phyloP scores from a whole-genome alignment of 2,113 vertebrate species.

The Protomyctophum bolini region DNA sequence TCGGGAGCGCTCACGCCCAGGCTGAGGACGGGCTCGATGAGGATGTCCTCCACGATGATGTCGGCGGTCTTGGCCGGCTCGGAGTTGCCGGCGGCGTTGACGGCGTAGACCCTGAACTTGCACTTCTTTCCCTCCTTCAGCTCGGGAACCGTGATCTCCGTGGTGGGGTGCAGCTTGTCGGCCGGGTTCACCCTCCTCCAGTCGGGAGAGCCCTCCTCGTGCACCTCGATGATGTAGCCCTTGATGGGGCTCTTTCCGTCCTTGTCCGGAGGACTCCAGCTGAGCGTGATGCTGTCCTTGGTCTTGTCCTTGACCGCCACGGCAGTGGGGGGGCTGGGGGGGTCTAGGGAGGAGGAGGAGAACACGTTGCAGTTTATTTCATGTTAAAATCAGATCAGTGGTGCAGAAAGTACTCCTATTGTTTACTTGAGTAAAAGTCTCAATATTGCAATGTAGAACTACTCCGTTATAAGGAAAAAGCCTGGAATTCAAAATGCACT shows the following conservation, averaged over 20 bases:
- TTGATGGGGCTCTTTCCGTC: slow-evolving; percentile 94
- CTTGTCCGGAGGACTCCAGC: slow-evolving; percentile 91
- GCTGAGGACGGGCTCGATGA: slow-evolving; percentile 86
- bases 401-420: too few relatives aligned
- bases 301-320: slow-evolving; percentile 93
- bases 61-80: slow-evolving; percentile 89
- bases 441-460: too few relatives aligned
- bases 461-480: too few relatives aligned
- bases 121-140: slow-evolving; percentile 94
- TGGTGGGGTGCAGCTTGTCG: slow-evolving; percentile 89
- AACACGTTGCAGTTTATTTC: neutral
- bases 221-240: slow-evolving; percentile 96
- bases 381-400: too few relatives aligned
- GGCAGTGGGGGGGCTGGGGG: slow-evolving; percentile 84
- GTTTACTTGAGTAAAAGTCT: too few relatives aligned
- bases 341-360: slow-evolving; percentile 71
- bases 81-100: slow-evolving; percentile 93
- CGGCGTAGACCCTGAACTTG: slow-evolving; percentile 92
- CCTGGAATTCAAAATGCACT: too few relatives aligned
- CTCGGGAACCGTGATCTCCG: slow-evolving; percentile 87
- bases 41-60: slow-evolving; percentile 87
- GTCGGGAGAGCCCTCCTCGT: slow-evolving; percentile 91
- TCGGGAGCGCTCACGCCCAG: slow-evolving; percentile 87
- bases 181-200: slow-evolving; percentile 91
- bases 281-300: slow-evolving; percentile 87